These are phyloP conservation scores for Phrynosoma blainvillii DNA, from an alignment of 2,113 vertebrate genomes.

Conservation along the genomic window DNA sequence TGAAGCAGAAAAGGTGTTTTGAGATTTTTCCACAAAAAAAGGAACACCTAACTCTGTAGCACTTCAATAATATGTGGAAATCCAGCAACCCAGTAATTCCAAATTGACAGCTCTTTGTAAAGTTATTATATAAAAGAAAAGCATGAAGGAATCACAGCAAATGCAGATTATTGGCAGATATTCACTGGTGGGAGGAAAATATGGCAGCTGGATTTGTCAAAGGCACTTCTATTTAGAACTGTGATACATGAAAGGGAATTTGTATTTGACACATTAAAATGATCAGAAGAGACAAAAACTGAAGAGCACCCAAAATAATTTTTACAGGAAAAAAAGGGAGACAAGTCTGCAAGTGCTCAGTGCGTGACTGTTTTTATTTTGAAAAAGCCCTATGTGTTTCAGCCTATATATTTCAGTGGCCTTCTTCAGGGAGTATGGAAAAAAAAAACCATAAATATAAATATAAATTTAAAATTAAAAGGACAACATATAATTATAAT, in stretches of 20 bases:
- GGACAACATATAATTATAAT: too few species aligned
- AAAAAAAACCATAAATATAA: too few species aligned
- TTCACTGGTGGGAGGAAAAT: constrained; percentile 5
- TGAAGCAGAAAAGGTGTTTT: constrained; percentile 25
- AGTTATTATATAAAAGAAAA: constrained; percentile 18
- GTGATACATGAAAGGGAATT: background rate
- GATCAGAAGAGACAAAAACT: too few species aligned
- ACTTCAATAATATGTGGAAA: constrained; percentile 61
- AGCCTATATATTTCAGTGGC: too few species aligned
- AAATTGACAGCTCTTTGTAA: constrained; percentile 49
- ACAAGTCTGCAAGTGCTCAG: too few species aligned
- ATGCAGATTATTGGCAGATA: constrained; percentile 26
- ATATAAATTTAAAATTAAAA: too few species aligned
- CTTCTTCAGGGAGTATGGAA: too few species aligned
- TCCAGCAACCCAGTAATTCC: constrained; percentile 48
- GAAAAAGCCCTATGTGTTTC: too few species aligned
- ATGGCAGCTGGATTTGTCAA: constrained; percentile 27
- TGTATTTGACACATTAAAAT: background rate
- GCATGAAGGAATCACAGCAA: constrained; percentile 20
- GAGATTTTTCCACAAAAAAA: constrained; percentile 44
- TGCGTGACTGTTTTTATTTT: too few species aligned
- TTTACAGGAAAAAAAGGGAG: too few species aligned
- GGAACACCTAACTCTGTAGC: background rate
- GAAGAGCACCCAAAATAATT: too few species aligned
- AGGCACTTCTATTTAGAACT: background rate